phyloP scores from a whole-genome alignment of 2,113 vertebrate genomes.

The Rhinopomastus cyanomelas region DNA sequence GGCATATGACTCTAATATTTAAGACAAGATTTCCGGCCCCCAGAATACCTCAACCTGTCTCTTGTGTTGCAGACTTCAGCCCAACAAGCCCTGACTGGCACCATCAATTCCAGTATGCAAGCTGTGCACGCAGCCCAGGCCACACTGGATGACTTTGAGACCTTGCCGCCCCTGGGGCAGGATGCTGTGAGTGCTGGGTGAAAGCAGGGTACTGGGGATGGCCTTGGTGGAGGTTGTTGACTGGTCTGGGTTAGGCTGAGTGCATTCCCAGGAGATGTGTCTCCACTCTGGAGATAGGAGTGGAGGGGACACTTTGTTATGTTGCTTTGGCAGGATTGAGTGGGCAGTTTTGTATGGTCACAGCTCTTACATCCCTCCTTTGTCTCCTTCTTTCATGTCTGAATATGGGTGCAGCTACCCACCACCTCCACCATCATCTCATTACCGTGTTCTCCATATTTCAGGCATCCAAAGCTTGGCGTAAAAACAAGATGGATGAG shows the following conservation, averaged over 20 bases:
- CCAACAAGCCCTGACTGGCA: constrained; percentile 94
- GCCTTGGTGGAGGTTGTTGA: background rate
- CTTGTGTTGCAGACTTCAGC: constrained; percentile 86
- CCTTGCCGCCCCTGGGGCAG: constrained; percentile 90
- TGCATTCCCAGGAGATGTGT: background rate
- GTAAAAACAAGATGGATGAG: constrained; percentile 98
- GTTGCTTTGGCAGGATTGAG: background rate
- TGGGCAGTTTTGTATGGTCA: background rate
- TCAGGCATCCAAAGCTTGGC: constrained; percentile 96
- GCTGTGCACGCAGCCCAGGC: constrained; percentile 94
- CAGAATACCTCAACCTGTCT: rapidly evolving
- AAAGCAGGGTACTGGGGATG: background rate
- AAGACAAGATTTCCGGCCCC: background rate
- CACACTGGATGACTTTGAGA: constrained; percentile 89
- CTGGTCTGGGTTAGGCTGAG: background rate
- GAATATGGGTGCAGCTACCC: background rate
- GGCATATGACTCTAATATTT: background rate
- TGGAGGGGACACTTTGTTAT: background rate
- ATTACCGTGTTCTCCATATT: background rate
- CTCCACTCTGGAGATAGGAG: background rate
- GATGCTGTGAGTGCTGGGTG: constrained; percentile 86
- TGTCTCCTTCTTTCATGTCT: background rate
- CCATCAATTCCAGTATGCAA: constrained; percentile 98
- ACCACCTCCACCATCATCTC: background rate
- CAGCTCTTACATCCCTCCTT: background rate